Conservation (phyloP, 2,113 vertebrate species). For the Alces alces region DNA sequence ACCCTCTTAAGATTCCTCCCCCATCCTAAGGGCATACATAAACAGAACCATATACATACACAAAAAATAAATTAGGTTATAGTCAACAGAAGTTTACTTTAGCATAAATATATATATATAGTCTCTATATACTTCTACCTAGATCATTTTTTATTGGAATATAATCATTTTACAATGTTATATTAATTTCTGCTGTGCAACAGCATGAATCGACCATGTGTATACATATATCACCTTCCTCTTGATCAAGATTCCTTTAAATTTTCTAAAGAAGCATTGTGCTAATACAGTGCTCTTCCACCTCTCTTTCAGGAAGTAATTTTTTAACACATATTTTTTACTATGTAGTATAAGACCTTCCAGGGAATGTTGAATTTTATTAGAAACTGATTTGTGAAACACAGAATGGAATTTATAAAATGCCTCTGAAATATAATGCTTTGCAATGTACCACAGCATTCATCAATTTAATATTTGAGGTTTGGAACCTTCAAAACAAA, state of each 20-base stretch:
- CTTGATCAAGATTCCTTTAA: neutral
- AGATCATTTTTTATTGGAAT: neutral
- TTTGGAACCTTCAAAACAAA: constrained; percentile 1
- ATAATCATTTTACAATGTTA: neutral
- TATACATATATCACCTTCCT: neutral
- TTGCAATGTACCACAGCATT: neutral
- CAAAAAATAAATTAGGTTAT: neutral
- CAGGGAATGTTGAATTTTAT: neutral
- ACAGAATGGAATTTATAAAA: constrained; percentile 6
- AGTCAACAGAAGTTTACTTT: neutral
- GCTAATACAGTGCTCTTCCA: neutral
- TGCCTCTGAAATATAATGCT: neutral
- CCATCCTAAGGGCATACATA: neutral
- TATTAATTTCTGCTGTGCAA: neutral
- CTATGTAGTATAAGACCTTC: neutral
- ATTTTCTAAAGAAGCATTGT: neutral
- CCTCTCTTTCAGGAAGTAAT: neutral
- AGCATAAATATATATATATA: neutral
- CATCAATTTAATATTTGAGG: neutral
- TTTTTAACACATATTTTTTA: neutral
- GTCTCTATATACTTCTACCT: neutral
- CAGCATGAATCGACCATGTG: neutral
- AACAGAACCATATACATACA: neutral
- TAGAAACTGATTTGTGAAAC: neutral
- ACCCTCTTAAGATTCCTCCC: neutral